Base-by-base conservation (phyloP, 2,113 vertebrate genomes). In the Dicerorhinus sumatrensis region DNA sequence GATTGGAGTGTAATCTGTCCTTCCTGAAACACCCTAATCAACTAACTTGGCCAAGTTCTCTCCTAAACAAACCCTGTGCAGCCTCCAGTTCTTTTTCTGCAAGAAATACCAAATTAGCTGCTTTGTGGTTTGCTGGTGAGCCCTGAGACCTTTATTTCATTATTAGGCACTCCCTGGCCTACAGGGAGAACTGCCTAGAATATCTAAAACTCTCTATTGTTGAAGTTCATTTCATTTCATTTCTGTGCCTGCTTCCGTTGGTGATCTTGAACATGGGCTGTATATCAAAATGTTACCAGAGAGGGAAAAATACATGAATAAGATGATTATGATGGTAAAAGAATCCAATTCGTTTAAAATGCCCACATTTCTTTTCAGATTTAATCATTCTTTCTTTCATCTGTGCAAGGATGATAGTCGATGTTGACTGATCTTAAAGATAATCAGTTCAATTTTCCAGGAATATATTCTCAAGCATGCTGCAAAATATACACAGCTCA, bases 1-100 rank as follows among this genome's bases (percentile, higher is more conserved):
- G 81, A 95, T 36, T 46, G 80, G 82, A 93, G 70, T 97, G 93
- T 98, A 98, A 98, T 92, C 96, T 97, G 79, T 97, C 94, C 98
- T 98, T 96, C 96, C 98, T 98, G 97, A 98, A 98, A 98, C 90
- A 98, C 98, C 97, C 98, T 97, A 96, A 98, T 98, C 98, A 98
- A 98, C 97, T 98, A 97, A 97, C 95, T 98, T 97, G 0, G 97
- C 98, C 98, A 98, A 98, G 97, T 96, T 86, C 94, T 98, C 98
- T 73, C 65, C 98, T 97, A 98, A 98, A 98, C 97, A 98, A 98
- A 95, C 95, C 87, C 96, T 93, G 62, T 89, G 33, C 67, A 76
- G 90, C 97, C 98, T 98, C 98, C 98, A 98, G 95, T 92, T 65
- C 98, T 92, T 98, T 97, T 98, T 98, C 98, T 93, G 65, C 77